A percentile compares a stretch with the other conserved stretches of the same genome.
phyloP scores from a whole-genome alignment of 2,888 invertebrate species.

The Pseudococcus viburni region DNA sequence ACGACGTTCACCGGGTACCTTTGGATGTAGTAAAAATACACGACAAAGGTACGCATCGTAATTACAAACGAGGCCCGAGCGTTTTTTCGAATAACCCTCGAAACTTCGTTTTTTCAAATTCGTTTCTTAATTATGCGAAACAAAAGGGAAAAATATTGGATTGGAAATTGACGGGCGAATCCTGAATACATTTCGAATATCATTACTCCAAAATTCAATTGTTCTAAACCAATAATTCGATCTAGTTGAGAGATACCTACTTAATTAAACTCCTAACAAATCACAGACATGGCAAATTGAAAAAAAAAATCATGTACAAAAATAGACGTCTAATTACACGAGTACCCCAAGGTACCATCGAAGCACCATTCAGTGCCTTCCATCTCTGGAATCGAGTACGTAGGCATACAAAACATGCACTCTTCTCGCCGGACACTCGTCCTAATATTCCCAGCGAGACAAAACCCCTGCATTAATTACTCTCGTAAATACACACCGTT shows the following conservation, averaged over 20 bases:
- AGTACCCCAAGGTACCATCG: constrained; percentile 17
- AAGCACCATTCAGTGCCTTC: not conserved
- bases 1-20: not conserved
- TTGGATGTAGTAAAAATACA: not conserved
- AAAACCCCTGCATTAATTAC: constrained; percentile 27
- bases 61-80: not conserved
- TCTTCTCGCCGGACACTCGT: constrained; percentile 2
- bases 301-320: not conserved
- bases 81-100: not conserved
- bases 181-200: not conserved
- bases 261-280: not conserved
- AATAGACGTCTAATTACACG: not conserved
- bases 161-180: not conserved
- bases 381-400: constrained; percentile 3
- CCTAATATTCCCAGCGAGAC: constrained; percentile 38
- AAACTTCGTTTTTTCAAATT: not conserved
- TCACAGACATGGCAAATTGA: not conserved
- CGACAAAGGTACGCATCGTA: not conserved
- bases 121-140: not conserved
- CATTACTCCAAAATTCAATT: not conserved
- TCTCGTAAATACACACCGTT: constrained; percentile 29
- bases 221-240: not conserved
- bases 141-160: not conserved
- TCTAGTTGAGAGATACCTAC: not conserved
- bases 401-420: not conserved